Conservation (phyloP, 2,888 invertebrate genomes). For the Orthosia incerta region DNA sequence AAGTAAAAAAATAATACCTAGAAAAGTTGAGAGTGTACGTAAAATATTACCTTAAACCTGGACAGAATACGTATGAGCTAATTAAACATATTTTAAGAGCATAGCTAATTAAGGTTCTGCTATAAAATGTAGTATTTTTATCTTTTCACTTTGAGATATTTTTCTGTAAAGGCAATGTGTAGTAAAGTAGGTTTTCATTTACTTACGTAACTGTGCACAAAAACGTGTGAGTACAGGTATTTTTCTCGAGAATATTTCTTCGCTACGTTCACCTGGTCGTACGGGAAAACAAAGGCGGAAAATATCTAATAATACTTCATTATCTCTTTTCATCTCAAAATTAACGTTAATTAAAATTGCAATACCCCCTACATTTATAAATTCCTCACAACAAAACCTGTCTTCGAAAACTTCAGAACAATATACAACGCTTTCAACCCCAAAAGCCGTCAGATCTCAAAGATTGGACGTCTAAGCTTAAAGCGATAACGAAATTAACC, state of each 20-base stretch:
- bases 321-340: constrained; percentile 25
- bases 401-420: constrained; percentile 56
- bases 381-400: constrained; percentile 40
- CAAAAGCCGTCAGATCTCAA: constrained; percentile 62
- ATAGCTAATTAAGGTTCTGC: constrained; percentile 41
- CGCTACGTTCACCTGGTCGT: background rate
- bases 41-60: constrained; percentile 46
- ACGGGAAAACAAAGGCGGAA: background rate
- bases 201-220: too few relatives aligned
- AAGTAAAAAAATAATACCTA: constrained; percentile 36
- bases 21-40: constrained; percentile 32
- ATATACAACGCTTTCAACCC: constrained; percentile 59
- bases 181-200: background rate
- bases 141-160: constrained; percentile 21
- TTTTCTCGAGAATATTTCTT: background rate
- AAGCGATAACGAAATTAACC: constrained; percentile 76
- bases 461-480: constrained; percentile 63
- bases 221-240: background rate
- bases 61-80: constrained; percentile 55
- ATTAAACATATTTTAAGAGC: constrained; percentile 57
- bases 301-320: constrained; percentile 2
- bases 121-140: constrained; percentile 22
- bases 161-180: background rate
- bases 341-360: constrained; percentile 37
- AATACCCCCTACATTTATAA: constrained; percentile 20